Evolutionary conservation across 2,888 invertebrate genomes (phyloP).

Genomic region (Helicoverpa assulta): DNA sequence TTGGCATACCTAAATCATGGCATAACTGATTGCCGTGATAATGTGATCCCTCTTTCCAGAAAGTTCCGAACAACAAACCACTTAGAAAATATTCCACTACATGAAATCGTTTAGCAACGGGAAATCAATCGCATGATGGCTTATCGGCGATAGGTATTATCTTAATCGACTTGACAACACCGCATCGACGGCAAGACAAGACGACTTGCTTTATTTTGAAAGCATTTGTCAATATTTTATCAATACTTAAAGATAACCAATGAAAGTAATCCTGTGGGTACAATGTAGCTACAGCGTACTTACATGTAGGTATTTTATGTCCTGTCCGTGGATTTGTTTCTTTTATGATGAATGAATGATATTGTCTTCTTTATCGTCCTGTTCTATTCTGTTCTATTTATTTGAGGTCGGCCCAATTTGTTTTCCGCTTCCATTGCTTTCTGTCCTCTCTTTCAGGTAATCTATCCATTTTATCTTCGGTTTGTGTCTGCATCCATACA

Average conservation of each 20-base stretch:
- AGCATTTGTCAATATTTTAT: slow-evolving; percentile 12
- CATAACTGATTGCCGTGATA: no score
- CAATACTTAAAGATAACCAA: slow-evolving; percentile 18
- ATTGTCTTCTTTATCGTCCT: no score
- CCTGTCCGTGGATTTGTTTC: no score
- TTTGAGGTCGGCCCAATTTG: no score
- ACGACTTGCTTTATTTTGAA: slow-evolving; percentile 11
- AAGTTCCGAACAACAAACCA: not conserved
- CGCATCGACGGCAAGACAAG: slow-evolving; percentile 12
- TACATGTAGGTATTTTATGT: no score
- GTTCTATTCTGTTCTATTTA: no score
- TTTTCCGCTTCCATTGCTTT: no score
- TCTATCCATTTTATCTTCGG: no score
- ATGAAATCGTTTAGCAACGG: slow-evolving; percentile 9
- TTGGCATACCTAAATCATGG: no score
- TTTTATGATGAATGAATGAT: no score
- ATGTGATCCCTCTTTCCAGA: not conserved
- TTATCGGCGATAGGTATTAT: slow-evolving; percentile 20
- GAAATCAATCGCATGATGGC: slow-evolving; percentile 20
- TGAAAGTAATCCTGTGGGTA: not conserved
- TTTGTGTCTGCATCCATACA: no score
- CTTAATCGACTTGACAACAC: slow-evolving; percentile 31
- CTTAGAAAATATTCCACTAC: slow-evolving; percentile 27
- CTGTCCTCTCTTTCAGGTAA: no score
- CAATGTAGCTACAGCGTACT: not conserved